Percentiles rank a stretch among this genome's conserved stretches.
phyloP scores from a whole-genome alignment of 2,113 vertebrate species.

The Coturnix japonica region DNA sequence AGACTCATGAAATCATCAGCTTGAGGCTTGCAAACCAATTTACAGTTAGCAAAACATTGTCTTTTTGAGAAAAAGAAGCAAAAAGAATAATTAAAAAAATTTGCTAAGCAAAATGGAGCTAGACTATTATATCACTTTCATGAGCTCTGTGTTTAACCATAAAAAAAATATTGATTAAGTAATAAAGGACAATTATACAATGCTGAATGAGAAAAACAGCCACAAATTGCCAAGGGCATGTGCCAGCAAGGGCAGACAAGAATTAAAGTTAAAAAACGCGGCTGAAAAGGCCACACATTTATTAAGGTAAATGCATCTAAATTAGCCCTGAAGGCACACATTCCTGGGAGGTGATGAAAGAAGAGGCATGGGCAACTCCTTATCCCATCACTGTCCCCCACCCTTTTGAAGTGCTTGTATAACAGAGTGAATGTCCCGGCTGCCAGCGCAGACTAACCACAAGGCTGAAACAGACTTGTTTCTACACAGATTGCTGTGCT shows the following conservation, averaged over 20 bases:
- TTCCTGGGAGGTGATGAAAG: conserved; percentile 36
- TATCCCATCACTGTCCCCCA: neutral
- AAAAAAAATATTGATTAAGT: neutral
- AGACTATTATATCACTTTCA: neutral
- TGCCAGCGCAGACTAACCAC: neutral
- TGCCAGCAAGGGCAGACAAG: conserved; percentile 13
- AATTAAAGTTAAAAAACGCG: conserved; percentile 10
- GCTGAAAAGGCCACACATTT: conserved; percentile 25
- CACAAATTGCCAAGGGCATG: neutral
- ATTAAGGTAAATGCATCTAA: conserved; percentile 26
- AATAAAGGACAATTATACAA: neutral
- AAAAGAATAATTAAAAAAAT: neutral
- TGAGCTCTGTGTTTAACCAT: neutral
- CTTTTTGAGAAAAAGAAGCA: neutral
- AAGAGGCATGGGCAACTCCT: conserved; percentile 5
- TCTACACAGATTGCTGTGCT: neutral
- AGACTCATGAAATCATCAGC: neutral
- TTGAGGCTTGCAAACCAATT: neutral
- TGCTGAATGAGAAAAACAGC: neutral
- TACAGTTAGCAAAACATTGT: neutral
- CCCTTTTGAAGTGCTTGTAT: neutral
- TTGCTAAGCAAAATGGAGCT: neutral
- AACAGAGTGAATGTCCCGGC: neutral
- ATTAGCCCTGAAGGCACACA: neutral
- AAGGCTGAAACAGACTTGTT: neutral